A percentile compares a stretch with the other conserved stretches of the same genome.
Conservation (phyloP, 2,113 vertebrate species). For the Scartelaos histophorus region DNA sequence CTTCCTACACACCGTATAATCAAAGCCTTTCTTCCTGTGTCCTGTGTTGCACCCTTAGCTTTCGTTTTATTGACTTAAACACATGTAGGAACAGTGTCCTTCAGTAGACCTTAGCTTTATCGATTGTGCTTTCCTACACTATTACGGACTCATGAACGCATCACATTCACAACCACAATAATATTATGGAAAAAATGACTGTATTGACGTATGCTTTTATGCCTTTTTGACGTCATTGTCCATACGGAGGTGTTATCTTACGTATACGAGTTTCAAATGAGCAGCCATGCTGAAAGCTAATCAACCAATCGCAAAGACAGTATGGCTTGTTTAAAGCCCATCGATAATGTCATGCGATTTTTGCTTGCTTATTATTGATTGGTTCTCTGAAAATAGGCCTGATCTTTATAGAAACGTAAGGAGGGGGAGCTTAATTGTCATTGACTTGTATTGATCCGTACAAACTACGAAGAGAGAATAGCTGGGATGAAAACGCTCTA, state of each 20-base stretch:
- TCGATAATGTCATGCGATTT: constrained; percentile 26
- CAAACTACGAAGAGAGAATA: constrained; percentile 3
- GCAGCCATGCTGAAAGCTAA: constrained; percentile 7
- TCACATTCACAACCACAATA: constrained; percentile 38
- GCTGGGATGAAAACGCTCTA: constrained; percentile 6
- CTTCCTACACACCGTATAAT: no score
- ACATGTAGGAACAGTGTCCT: constrained; percentile 21
- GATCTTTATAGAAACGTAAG: constrained; percentile 31
- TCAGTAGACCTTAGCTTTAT: constrained; percentile 40
- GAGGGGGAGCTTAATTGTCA: constrained; percentile 25
- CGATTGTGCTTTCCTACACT: constrained; percentile 45
- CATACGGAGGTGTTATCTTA: background rate
- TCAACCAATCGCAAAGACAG: constrained; percentile 6
- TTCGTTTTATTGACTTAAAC: background rate
- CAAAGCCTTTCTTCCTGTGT: background rate
- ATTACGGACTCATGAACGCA: constrained; percentile 54
- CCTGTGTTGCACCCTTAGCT: background rate
- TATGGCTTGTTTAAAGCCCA: constrained; percentile 11
- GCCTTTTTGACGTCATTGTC: background rate
- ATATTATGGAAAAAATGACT: background rate
- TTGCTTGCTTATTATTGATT: constrained; percentile 39
- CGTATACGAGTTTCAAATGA: background rate
- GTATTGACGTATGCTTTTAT: background rate
- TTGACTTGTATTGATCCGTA: constrained; percentile 34
- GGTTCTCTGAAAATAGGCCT: constrained; percentile 32